Percentiles rank a stretch among this genome's conserved stretches.
These are phyloP conservation scores for Isaurus tuberculatus DNA, from an alignment of 92 coral and sea anemone species.

Conservation along the genomic window DNA sequence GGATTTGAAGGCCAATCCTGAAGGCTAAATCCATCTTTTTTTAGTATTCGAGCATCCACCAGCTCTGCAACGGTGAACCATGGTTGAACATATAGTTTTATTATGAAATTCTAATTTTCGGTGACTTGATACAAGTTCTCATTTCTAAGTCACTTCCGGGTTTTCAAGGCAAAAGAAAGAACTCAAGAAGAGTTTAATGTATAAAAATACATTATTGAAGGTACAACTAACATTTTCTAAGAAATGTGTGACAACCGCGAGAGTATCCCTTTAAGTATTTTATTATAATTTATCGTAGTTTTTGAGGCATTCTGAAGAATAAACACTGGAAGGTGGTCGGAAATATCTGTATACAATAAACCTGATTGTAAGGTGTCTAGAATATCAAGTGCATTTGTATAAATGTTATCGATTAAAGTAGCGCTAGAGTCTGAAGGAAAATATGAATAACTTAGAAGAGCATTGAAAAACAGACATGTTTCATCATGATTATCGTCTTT, in stretches of 20 bases:
- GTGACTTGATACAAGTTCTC: too few species aligned
- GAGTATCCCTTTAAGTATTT: slow-evolving; percentile 13
- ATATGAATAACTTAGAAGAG: background rate
- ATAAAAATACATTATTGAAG: too few species aligned
- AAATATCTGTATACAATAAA: slow-evolving; percentile 15
- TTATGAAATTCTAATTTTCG: too few species aligned
- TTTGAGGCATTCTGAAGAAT: background rate
- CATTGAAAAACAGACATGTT: slow-evolving; percentile 14
- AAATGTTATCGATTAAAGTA: slow-evolving; percentile 7
- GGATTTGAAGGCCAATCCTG: background rate
- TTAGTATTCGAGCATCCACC: background rate
- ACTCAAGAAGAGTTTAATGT: too few species aligned
- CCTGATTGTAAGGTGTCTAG: slow-evolving; percentile 5
- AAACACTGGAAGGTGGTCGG: slow-evolving; percentile 22
- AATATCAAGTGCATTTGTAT: slow-evolving; percentile 21
- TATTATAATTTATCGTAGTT: background rate
- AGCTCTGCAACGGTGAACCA: slow-evolving; percentile 6
- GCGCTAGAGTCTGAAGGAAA: slow-evolving; percentile 20
- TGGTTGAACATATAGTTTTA: slow-evolving; percentile 1
- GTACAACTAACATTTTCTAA: too few species aligned
- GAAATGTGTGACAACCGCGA: too few species aligned
- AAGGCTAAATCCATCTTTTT: background rate
- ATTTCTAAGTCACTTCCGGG: too few species aligned
- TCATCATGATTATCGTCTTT: background rate
- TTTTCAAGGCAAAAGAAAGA: too few species aligned